Evolutionary conservation across 2,888 invertebrate genomes (phyloP).

Genomic region (Syritta pipiens): DNA sequence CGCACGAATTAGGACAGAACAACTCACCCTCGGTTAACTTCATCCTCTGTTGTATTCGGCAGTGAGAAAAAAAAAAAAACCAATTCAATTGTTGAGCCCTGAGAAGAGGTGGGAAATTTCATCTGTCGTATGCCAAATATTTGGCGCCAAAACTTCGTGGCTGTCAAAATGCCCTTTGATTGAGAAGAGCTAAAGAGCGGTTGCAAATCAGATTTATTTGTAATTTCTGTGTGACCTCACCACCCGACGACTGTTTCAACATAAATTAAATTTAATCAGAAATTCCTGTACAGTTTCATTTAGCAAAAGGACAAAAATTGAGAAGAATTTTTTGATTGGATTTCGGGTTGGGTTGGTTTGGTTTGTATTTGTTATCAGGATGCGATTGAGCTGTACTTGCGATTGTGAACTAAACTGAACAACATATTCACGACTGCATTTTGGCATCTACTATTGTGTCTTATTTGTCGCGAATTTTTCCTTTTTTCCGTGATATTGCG

Average conservation of each 20-base stretch:
- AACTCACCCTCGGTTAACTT: slow-evolving; percentile 54
- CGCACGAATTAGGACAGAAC: not conserved
- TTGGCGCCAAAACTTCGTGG: slow-evolving; percentile 58
- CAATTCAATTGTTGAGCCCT: slow-evolving; percentile 37
- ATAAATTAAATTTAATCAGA: too few relatives aligned
- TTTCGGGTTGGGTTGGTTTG: not conserved
- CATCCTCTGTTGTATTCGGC: slow-evolving; percentile 30
- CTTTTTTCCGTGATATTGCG: not conserved
- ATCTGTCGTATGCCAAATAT: slow-evolving; percentile 58
- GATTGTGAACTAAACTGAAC: not conserved
- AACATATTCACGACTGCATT: slow-evolving; percentile 11
- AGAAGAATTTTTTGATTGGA: too few relatives aligned
- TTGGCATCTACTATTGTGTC: not conserved
- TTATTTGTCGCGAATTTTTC: not conserved
- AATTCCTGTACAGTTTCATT: too few relatives aligned
- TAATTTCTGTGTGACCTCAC: too few relatives aligned
- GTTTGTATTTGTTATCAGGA: slow-evolving; percentile 2
- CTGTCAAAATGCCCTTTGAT: slow-evolving; percentile 34
- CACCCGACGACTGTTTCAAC: too few relatives aligned
- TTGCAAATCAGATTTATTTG: not conserved
- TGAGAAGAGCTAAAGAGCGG: not conserved
- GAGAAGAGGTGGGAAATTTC: slow-evolving; percentile 20
- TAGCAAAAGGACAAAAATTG: too few relatives aligned
- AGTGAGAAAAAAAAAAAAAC: slow-evolving; percentile 43
- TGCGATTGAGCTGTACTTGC: not conserved